These are phyloP conservation scores for Dolichoris vasculosae DNA, from an alignment of 1,140 invertebrate species.

Conservation along the genomic window DNA sequence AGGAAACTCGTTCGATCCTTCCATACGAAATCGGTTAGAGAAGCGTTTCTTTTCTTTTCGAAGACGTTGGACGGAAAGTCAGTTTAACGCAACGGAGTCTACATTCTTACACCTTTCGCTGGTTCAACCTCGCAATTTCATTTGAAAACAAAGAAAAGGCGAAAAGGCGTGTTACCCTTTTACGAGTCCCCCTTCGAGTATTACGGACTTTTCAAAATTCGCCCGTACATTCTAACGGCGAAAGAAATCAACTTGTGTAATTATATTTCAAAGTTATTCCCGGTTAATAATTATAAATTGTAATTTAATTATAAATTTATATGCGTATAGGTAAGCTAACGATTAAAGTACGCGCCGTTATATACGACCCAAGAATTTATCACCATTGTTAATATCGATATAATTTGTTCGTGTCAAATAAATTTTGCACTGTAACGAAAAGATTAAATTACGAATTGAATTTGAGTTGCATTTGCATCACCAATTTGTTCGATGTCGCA, in stretches of 20 bases:
- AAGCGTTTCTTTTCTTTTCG: not conserved
- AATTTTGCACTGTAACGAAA: not conserved
- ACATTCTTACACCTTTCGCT: not conserved
- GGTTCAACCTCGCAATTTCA: not conserved
- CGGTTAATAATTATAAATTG: too few relatives aligned
- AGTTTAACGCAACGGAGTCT: too few relatives aligned
- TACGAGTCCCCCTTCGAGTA: not conserved
- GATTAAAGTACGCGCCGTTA: not conserved
- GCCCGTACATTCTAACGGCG: not conserved
- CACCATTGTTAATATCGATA: not conserved
- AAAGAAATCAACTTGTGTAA: not conserved
- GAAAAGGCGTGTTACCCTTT: not conserved
- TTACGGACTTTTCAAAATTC: not conserved
- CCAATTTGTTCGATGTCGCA: not conserved
- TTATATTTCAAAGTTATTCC: too few relatives aligned
- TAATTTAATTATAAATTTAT: too few relatives aligned
- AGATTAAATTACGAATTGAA: not conserved
- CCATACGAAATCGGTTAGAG: not conserved
- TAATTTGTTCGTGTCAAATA: not conserved
- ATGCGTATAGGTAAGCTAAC: too few relatives aligned
- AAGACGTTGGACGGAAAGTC: not conserved
- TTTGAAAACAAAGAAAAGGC: not conserved
- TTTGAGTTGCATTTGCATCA: conserved; percentile 1
- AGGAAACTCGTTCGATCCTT: not conserved
- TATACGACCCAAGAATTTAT: not conserved